Base-by-base conservation (phyloP, 1,140 invertebrate genomes). In the Nephila pilipes region DNA sequence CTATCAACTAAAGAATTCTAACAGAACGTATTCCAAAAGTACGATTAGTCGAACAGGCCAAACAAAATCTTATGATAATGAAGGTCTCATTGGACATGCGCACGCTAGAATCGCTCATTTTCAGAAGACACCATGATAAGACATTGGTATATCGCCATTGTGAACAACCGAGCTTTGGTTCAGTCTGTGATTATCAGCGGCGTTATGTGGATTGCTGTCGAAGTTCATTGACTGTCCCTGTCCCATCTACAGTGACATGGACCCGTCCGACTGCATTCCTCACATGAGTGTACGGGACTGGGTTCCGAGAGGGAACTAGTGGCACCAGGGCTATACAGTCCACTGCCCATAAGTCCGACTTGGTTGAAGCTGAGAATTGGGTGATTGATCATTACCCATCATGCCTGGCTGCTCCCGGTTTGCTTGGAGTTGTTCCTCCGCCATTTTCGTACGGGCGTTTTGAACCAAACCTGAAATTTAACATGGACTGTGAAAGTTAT, bases 401-500 rank as follows among this genome's bases (percentile, higher is more conserved):
- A 93, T 90, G n/a, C 91, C 81, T 0, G 81, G 18, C 10, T 55
- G 38, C 1, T n/a, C 38, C 20, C 57, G 69, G 46, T 65, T 94
- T 98, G 97, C 95, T 98, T 98, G 94, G 98, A 96, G 95, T 98
- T 97, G 97, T 98, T 98, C 94, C 99, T 97, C 94, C 99, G 97
- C 97, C 98, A 99, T 96, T 99, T n/a, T 99, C 94, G 99, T 99
- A 81, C 99, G 96, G 22, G 98, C 98, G 95, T 99, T 99, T 96
- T 99, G 99, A 99, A 99, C 99, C 99, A 99, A 79, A 99, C 99
- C 99, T 99, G 97, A 29, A 81, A 85, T 14, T 46, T 1, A 46
- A 54, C n/a, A 88, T 8, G n/a, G 57, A 14, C 60, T 18, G 46
- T 54, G 46, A 10, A n/a, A n/a, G 6, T 46, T 10, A 46, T 46